Percentiles rank a stretch among this genome's conserved stretches.
phyloP scores from a whole-genome alignment of 2,888 invertebrate species.

The Tetrapedia diversipes region DNA sequence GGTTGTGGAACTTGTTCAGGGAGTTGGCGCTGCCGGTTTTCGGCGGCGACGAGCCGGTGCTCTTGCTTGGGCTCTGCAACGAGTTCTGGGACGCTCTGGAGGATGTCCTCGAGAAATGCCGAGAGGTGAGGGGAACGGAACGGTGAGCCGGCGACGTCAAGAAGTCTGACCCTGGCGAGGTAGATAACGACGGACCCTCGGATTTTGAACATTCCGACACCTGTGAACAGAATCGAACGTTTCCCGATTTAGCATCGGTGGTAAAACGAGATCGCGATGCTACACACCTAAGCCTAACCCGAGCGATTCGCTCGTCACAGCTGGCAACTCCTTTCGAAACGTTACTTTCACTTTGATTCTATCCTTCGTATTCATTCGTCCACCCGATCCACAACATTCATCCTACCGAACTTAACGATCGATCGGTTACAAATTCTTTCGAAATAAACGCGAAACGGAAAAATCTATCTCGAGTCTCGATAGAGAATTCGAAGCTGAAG shows the following conservation, averaged over 20 bases:
- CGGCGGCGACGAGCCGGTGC: slow-evolving; percentile 87
- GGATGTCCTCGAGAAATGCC: slow-evolving; percentile 86
- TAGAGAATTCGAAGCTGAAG: no score
- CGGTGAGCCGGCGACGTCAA: slow-evolving; percentile 86
- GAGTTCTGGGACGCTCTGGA: slow-evolving; percentile 87
- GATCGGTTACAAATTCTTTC: no score
- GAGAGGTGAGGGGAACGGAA: slow-evolving; percentile 87
- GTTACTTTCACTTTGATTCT: neutral
- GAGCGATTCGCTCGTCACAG: no score
- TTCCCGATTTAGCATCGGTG: neutral
- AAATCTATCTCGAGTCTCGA: no score
- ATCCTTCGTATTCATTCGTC: no score
- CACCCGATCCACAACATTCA: neutral
- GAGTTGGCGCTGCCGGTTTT: slow-evolving; percentile 85
- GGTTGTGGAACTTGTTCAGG: slow-evolving; percentile 91
- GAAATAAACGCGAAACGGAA: no score
- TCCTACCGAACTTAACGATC: no score
- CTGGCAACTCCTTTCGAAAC: neutral
- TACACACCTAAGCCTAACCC: no score
- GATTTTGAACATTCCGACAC: slow-evolving; percentile 90
- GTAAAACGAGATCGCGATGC: no score
- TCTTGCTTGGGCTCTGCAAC: slow-evolving; percentile 87
- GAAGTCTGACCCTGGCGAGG: slow-evolving; percentile 87
- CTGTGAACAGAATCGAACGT: slow-evolving; percentile 66
- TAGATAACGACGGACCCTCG: slow-evolving; percentile 88